Percentiles rank a stretch among this genome's conserved stretches.
phyloP scores from a whole-genome alignment of 2,113 vertebrate genomes.

The Rhegmatorhina hoffmannsi region DNA sequence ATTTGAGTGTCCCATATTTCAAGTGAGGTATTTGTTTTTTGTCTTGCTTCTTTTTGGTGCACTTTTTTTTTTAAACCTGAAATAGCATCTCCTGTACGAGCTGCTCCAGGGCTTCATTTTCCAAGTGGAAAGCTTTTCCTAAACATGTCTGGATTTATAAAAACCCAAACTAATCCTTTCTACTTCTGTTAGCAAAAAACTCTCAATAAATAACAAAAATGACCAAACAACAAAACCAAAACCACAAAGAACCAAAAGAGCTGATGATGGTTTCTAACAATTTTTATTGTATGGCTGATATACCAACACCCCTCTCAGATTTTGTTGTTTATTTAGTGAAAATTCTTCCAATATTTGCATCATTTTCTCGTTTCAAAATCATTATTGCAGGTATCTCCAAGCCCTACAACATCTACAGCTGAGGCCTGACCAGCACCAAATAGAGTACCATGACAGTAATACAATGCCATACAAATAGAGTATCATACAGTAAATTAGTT shows the following conservation, averaged over 20 bases:
- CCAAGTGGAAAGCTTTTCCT: background rate
- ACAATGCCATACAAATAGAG: background rate
- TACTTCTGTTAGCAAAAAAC: background rate
- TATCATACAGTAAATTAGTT: background rate
- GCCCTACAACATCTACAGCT: background rate
- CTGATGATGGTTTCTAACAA: background rate
- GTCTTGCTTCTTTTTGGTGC: background rate
- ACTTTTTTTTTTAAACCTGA: background rate
- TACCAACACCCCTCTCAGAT: accelerated
- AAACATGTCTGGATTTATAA: background rate
- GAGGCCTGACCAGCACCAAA: background rate
- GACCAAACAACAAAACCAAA: background rate
- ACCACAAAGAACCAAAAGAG: background rate
- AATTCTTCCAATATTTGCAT: background rate
- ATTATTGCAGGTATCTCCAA: background rate
- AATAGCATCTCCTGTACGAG: background rate
- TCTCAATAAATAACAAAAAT: background rate
- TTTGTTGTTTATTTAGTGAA: background rate
- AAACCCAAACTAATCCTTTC: background rate
- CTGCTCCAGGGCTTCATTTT: background rate
- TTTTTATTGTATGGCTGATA: background rate
- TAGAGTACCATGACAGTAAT: background rate
- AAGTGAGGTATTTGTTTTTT: background rate
- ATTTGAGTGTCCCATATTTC: background rate
- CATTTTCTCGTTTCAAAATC: background rate